Conservation (phyloP, 2,113 vertebrate species). For the Nyctibius bracteatus region DNA sequence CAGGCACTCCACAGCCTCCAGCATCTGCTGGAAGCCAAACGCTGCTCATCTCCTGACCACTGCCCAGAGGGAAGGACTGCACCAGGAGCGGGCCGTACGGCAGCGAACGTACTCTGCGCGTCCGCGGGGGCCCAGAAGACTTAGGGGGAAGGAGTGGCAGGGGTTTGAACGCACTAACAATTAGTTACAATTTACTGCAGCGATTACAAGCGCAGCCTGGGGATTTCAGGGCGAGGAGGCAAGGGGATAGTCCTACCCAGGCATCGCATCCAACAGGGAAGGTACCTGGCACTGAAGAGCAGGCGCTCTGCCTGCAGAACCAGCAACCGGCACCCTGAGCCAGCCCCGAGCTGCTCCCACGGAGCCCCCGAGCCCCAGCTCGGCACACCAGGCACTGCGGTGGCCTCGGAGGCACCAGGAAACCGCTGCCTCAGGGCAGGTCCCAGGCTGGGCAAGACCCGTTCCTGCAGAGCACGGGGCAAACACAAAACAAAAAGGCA, state of each 20-base stretch:
- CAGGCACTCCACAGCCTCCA: not conserved
- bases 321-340: not conserved
- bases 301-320: not conserved
- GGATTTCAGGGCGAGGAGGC: slow-evolving; percentile 73
- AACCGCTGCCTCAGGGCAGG: not conserved
- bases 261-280: not conserved
- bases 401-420: not conserved
- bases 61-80: not conserved
- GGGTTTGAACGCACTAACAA: slow-evolving; percentile 29
- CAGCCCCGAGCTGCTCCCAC: not conserved
- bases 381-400: not conserved
- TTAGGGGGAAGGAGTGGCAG: slow-evolving; percentile 49
- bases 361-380: not conserved
- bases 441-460: not conserved
- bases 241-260: slow-evolving; percentile 56
- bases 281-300: not conserved
- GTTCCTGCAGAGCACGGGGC: not conserved
- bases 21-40: not conserved
- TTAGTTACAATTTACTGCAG: slow-evolving; percentile 51
- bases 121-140: not conserved
- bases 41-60: slow-evolving; percentile 10
- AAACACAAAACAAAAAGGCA: not conserved
- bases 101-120: fast-evolving
- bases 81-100: fast-evolving
- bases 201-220: slow-evolving; percentile 42